Conservation (phyloP, 2,113 vertebrate species). For the Oenanthe melanoleuca region DNA sequence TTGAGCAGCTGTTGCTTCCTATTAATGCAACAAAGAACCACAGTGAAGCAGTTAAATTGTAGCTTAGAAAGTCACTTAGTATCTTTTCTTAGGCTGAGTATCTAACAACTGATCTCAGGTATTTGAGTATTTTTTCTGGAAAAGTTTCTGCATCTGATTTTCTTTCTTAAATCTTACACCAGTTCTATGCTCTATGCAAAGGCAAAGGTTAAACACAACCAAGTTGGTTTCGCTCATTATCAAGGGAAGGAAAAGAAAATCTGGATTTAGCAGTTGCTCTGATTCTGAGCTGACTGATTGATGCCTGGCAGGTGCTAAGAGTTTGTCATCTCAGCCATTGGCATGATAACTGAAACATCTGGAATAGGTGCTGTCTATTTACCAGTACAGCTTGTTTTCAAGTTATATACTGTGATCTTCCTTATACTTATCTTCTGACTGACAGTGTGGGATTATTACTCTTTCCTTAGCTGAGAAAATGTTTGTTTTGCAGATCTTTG, state of each 20-base stretch:
- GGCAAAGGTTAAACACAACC: not conserved
- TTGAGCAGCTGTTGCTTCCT: not conserved
- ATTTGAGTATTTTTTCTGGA: not conserved
- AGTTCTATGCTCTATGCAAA: not conserved
- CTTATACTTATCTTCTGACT: not conserved
- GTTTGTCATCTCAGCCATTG: not conserved
- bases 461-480: not conserved
- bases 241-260: not conserved
- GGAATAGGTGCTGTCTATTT: not conserved
- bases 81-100: not conserved
- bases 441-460: not conserved
- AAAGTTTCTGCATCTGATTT: not conserved
- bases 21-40: not conserved
- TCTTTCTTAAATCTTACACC: not conserved
- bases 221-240: not conserved
- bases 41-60: not conserved
- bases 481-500: conserved; percentile 86
- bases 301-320: not conserved
- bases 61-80: not conserved
- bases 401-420: not conserved
- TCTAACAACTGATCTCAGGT: not conserved
- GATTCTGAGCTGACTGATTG: not conserved
- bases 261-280: not conserved
- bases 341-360: not conserved
- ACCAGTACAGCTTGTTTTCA: not conserved